phyloP scores from a whole-genome alignment of 1,140 invertebrate species.

The Ceratoteleas bidentatus region DNA sequence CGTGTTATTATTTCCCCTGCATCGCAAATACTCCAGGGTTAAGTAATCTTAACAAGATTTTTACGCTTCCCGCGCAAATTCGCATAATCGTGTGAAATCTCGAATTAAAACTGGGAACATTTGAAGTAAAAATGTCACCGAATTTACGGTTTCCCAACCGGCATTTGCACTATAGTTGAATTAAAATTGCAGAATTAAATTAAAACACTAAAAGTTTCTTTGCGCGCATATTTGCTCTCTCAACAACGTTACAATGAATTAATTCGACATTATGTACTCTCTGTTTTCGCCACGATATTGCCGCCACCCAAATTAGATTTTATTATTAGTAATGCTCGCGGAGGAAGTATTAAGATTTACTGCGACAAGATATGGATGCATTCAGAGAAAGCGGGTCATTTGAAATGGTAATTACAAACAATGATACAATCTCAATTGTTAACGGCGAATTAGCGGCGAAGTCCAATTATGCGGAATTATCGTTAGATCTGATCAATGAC shows the following conservation, averaged over 20 bases:
- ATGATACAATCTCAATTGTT: conserved; percentile 77
- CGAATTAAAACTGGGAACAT: too few relatives aligned
- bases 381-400: conserved; percentile 75
- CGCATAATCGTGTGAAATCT: too few relatives aligned
- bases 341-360: conserved; percentile 40
- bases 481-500: conserved; percentile 76
- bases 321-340: conserved; percentile 34
- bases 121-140: too few relatives aligned
- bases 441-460: conserved; percentile 74
- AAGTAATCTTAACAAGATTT: background rate
- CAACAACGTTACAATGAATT: too few relatives aligned
- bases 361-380: conserved; percentile 64
- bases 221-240: too few relatives aligned
- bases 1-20: conserved; percentile 51
- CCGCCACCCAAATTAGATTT: conserved; percentile 1
- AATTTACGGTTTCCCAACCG: too few relatives aligned
- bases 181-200: too few relatives aligned
- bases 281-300: too few relatives aligned
- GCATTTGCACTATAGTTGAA: too few relatives aligned
- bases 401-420: conserved; percentile 74
- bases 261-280: too few relatives aligned
- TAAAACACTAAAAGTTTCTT: too few relatives aligned
- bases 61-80: background rate
- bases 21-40: conserved; percentile 7
- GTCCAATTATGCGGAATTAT: conserved; percentile 78